These are phyloP conservation scores for crab-eating macaque (Macaca fascicularis) DNA, from an alignment of 2,113 vertebrate species.

Conservation along the genomic window T2T-MFA8v1.1 NC_088375.1:220506501-220507000, in stretches of 20 bases:
- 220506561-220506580: neutral
- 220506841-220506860: neutral
- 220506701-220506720: too few species aligned
- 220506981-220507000: neutral
- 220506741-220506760: neutral
- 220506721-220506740: neutral
- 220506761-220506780: neutral
- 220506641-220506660: neutral
- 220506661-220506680: neutral
- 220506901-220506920: neutral
- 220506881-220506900: neutral
- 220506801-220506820: neutral
- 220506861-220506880: neutral
- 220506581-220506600: neutral
- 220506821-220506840: neutral
- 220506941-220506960: neutral
- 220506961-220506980: neutral
- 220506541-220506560: accelerated
- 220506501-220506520: accelerated
- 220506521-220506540: neutral
- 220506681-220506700: neutral
- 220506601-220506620: too few species aligned
- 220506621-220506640: neutral
- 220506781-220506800: neutral
- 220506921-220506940: neutral